Conservation (phyloP, 2,888 invertebrate genomes). For the Chloroclysta siterata region DNA sequence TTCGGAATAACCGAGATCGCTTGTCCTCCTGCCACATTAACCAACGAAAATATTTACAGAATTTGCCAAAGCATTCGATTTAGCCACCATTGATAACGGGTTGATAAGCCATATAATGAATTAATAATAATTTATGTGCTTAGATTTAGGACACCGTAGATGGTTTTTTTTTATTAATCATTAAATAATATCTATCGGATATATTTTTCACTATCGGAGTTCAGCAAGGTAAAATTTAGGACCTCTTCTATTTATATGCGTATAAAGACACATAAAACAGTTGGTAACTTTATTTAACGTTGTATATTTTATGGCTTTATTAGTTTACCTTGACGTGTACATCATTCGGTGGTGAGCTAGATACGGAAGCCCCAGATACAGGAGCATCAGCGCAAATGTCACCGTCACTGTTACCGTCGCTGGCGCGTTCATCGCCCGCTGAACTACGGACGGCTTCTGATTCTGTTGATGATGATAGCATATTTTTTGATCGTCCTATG, state of each 20-base stretch:
- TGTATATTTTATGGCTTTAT: background rate
- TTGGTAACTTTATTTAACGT: background rate
- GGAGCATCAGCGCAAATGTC: constrained; percentile 75
- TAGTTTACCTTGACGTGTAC: constrained; percentile 64
- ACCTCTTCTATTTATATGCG: constrained; percentile 4
- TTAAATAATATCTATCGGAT: background rate
- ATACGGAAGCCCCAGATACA: constrained; percentile 78
- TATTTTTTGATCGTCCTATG: constrained; percentile 28
- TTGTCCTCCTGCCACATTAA: constrained; percentile 70
- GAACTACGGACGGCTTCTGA: constrained; percentile 75
- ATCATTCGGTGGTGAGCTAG: constrained; percentile 84
- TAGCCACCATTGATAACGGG: background rate
- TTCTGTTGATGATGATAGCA: constrained; percentile 56
- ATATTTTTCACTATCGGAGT: too few relatives aligned
- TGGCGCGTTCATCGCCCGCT: constrained; percentile 75
- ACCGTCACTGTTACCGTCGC: constrained; percentile 79
- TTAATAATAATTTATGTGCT: too few relatives aligned
- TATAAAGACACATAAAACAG: background rate
- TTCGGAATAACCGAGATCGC: constrained; percentile 88
- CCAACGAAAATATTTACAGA: background rate
- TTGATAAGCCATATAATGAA: background rate
- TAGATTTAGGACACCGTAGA: background rate
- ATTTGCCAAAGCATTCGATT: constrained; percentile 1
- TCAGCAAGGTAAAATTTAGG: constrained; percentile 10
- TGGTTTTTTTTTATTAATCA: background rate